Evolutionary conservation across 2,113 vertebrate species (phyloP).

Genomic region (Malurus elegans): DNA sequence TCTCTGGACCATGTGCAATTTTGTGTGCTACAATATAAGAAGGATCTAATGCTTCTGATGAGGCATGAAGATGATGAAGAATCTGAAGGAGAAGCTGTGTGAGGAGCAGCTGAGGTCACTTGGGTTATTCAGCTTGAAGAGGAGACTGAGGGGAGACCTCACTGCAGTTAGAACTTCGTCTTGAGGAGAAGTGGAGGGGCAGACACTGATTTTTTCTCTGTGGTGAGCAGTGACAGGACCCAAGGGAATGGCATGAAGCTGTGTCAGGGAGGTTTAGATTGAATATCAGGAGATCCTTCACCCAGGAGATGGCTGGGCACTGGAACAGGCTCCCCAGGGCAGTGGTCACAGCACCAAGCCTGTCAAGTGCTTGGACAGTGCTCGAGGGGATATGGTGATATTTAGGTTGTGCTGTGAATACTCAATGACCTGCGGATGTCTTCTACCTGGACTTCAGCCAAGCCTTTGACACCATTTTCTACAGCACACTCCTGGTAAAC

Average conservation of each 20-base stretch:
- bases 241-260: not conserved
- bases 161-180: not conserved
- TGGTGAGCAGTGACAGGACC: not conserved
- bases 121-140: not conserved
- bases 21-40: not conserved
- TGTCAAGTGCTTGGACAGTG: not conserved
- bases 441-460: not conserved
- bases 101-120: not conserved
- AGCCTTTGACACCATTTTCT: not conserved
- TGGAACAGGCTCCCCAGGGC: not conserved
- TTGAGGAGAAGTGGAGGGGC: not conserved
- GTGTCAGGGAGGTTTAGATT: too few relatives aligned
- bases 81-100: not conserved
- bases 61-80: not conserved
- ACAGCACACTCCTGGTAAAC: not conserved
- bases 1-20: not conserved
- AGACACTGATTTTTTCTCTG: not conserved
- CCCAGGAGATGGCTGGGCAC: not conserved
- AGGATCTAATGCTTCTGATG: not conserved
- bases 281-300: not conserved
- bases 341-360: not conserved
- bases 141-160: not conserved
- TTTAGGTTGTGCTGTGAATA: not conserved
- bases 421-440: not conserved
- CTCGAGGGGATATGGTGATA: not conserved